Evolutionary conservation across 2,888 invertebrate genomes (phyloP), one percentile per base, ranked within the genome.

Genomic region (Stictocephala bisonia): DNA sequence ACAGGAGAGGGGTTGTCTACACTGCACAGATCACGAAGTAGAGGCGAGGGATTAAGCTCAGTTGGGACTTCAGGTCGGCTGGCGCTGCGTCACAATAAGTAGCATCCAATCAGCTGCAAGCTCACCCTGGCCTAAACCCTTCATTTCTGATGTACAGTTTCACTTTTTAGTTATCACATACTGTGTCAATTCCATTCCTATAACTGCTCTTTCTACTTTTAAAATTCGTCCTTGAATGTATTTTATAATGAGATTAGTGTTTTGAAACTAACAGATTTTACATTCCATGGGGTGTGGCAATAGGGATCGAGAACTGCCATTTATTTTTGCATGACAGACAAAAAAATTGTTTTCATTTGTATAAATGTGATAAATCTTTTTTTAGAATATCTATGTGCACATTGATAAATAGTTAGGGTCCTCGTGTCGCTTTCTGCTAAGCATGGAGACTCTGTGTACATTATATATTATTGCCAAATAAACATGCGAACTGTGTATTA

Each of bases 1-100:
- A n/a, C 18, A 79, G 77, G 79, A 31, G 90, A 91, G 82, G 89
- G 89, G 76, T 85, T 89, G 82, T 87, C 88, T 79, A 89, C 89
- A 79, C 84, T 94, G 83, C 90, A 92, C 83, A 89, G 93, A 83
- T 92, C 93, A 79, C 88, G 91, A 83, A 93, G 93, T 85, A 91
- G 93, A 84, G 91, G 92, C 80, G 94, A 94, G 83, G 91, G 93
- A 81, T 88, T 93, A 82, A 92, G 92, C 85, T 87, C 88, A 77
- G 87, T 91, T 79, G 92, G 91, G 79, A 85, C 69, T n/a, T 35
- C 53, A 9, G 26, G 73, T 3, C 50, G 70, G 18, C 15, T 60
- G 9, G 56, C 64, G 18, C 64, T 60, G 3, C 60, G 73, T 11
- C 31, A 53, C 64, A 73, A 70, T 53, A 73, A 73, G 53, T 73